Evolutionary conservation across 1,140 invertebrate species (phyloP).

Genomic region (Hesperophylax magnus): DNA sequence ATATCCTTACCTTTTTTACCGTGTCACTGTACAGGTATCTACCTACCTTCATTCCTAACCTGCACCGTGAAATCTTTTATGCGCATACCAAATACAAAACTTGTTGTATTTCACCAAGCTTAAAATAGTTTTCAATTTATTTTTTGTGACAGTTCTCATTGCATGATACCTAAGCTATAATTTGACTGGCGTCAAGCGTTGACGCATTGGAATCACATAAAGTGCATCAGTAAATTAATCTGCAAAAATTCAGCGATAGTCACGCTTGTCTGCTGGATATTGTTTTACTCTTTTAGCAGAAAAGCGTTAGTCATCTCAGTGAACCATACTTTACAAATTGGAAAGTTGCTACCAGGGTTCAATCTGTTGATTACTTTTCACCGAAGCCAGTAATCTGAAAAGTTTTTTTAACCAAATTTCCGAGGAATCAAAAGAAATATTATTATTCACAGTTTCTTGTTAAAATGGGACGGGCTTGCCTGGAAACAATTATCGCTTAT

Average conservation of each 20-base stretch:
- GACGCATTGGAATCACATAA: slow-evolving; percentile 41
- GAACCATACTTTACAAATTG: slow-evolving; percentile 22
- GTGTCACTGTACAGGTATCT: no score
- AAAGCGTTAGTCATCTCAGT: slow-evolving; percentile 29
- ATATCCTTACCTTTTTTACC: background rate
- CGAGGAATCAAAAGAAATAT: slow-evolving; percentile 2
- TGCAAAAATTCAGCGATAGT: background rate
- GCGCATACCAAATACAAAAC: no score
- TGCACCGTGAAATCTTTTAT: background rate
- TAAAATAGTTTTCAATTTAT: no score
- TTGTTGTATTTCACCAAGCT: no score
- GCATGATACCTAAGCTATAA: background rate
- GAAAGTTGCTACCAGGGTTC: slow-evolving; percentile 1
- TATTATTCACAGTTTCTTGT: background rate
- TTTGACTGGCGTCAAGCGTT: slow-evolving; percentile 13
- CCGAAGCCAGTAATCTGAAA: slow-evolving; percentile 24
- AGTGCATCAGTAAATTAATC: slow-evolving; percentile 43
- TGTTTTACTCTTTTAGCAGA: slow-evolving; percentile 31
- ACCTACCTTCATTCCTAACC: background rate
- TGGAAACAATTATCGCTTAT: background rate
- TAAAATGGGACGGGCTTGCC: background rate
- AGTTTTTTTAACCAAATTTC: background rate
- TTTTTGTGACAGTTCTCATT: slow-evolving; percentile 14
- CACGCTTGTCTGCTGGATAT: background rate
- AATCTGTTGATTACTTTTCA: slow-evolving; percentile 41